Evolutionary conservation across 2,888 invertebrate species (phyloP).

Genomic region (Sphaeridia pumilis): DNA sequence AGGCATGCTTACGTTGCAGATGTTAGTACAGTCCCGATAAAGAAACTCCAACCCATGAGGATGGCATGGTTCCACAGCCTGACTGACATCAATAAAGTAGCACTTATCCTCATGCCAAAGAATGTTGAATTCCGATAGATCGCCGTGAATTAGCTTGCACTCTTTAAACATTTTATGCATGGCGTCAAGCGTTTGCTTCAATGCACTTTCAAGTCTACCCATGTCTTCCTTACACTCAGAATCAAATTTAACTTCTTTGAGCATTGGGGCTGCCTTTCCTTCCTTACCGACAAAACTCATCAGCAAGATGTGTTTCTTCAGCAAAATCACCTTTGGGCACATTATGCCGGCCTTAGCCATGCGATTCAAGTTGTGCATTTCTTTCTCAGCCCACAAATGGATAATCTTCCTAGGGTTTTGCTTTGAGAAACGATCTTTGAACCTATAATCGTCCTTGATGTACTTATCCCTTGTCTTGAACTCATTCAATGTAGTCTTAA

Average conservation of each 20-base stretch:
- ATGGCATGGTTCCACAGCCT: constrained; percentile 49
- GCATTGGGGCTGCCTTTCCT: constrained; percentile 45
- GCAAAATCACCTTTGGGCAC: constrained; percentile 45
- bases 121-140: constrained; percentile 52
- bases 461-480: constrained; percentile 49
- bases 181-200: constrained; percentile 42
- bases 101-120: constrained; percentile 45
- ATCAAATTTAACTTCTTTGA: constrained; percentile 43
- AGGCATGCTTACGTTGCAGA: constrained; percentile 37
- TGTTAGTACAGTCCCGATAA: constrained; percentile 46
- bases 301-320: constrained; percentile 48
- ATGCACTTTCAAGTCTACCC: constrained; percentile 42
- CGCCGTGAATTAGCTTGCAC: constrained; percentile 49
- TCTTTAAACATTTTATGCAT: constrained; percentile 45
- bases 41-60: constrained; percentile 48
- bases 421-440: constrained; percentile 46
- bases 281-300: constrained; percentile 49
- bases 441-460: constrained; percentile 49
- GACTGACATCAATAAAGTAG: constrained; percentile 50
- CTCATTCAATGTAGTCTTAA: constrained; percentile 49
- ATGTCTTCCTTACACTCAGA: constrained; percentile 46
- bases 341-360: constrained; percentile 41
- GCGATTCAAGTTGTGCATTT: constrained; percentile 47
- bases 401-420: constrained; percentile 48
- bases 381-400: constrained; percentile 52